phyloP scores from a whole-genome alignment of 1,140 invertebrate genomes.

The Forficula auricularia region DNA sequence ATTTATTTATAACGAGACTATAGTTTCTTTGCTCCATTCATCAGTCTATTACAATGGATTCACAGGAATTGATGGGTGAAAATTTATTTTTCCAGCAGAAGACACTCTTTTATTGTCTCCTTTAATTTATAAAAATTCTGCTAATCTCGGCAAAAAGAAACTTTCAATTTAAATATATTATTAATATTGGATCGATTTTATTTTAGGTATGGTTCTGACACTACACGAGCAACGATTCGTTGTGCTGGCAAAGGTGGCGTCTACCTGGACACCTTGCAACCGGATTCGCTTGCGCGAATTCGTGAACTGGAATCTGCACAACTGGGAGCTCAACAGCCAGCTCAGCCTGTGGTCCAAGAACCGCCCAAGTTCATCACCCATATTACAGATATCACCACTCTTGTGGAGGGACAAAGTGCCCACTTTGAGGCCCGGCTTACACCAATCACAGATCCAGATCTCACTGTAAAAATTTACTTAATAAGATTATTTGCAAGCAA shows the following conservation, averaged over 20 bases:
- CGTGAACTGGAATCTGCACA: slow-evolving; percentile 55
- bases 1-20: too few relatives aligned
- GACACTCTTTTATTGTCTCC: too few relatives aligned
- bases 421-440: slow-evolving; percentile 84
- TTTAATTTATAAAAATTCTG: too few relatives aligned
- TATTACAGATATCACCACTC: slow-evolving; percentile 56
- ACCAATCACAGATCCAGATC: slow-evolving; percentile 78
- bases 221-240: slow-evolving; percentile 60
- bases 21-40: too few relatives aligned
- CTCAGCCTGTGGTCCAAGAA: slow-evolving; percentile 47
- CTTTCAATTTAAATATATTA: background rate
- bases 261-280: slow-evolving; percentile 83
- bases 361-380: slow-evolving; percentile 83
- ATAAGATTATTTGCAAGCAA: background rate
- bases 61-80: too few relatives aligned
- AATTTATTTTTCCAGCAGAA: too few relatives aligned
- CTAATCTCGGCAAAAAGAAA: too few relatives aligned
- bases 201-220: slow-evolving; percentile 63
- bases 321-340: slow-evolving; percentile 30
- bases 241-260: slow-evolving; percentile 75
- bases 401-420: slow-evolving; percentile 83
- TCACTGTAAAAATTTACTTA: slow-evolving; percentile 29
- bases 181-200: background rate
- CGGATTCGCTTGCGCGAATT: slow-evolving; percentile 79
- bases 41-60: too few relatives aligned